phyloP scores from a whole-genome alignment of 2,888 invertebrate species.

The Neoitamus cyanurus region DNA sequence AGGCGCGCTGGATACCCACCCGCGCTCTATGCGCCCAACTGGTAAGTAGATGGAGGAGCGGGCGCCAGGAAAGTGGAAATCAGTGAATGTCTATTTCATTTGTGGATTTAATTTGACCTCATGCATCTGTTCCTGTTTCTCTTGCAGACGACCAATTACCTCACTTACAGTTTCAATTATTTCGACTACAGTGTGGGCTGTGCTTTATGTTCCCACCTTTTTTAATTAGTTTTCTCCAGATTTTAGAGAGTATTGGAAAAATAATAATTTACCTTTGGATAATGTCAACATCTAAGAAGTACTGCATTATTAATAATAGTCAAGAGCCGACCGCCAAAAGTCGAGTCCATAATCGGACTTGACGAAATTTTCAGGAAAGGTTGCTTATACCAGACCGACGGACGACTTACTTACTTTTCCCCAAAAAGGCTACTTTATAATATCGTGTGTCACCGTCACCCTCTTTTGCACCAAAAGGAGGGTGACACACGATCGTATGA shows the following conservation, averaged over 20 bases:
- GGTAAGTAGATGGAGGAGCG: not conserved
- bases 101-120: slow-evolving; percentile 41
- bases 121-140: slow-evolving; percentile 45
- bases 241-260: not conserved
- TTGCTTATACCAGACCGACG: too few species aligned
- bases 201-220: not conserved
- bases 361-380: too few species aligned
- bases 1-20: slow-evolving; percentile 7
- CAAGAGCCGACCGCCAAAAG: too few species aligned
- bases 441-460: too few species aligned
- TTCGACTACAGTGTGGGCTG: slow-evolving; percentile 16
- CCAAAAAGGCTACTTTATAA: too few species aligned
- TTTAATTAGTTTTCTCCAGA: not conserved
- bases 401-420: too few species aligned
- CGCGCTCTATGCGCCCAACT: not conserved
- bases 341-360: too few species aligned
- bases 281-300: too few species aligned
- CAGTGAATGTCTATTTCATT: slow-evolving; percentile 43
- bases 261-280: not conserved
- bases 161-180: slow-evolving; percentile 44
- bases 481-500: too few species aligned
- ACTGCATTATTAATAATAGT: too few species aligned
- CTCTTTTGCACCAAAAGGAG: too few species aligned
- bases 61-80: slow-evolving; percentile 33
- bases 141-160: slow-evolving; percentile 44